Percentiles rank a stretch among this genome's conserved stretches.
These are phyloP conservation scores for Heliothis subflexa DNA, from an alignment of 1,140 invertebrate genomes.

Conservation along the genomic window DNA sequence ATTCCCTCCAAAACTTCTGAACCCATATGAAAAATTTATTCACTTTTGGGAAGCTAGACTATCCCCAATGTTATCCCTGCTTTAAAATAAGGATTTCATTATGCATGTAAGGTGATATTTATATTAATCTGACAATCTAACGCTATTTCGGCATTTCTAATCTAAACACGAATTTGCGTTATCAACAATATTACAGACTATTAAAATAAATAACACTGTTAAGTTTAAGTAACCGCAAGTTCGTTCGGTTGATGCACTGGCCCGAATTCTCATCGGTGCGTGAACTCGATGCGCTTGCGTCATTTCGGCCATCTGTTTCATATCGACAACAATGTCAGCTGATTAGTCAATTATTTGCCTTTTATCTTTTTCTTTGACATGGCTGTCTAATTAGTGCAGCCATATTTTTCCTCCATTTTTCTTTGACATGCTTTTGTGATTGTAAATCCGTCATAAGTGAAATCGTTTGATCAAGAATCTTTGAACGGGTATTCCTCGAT, in stretches of 20 bases:
- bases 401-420: too few species aligned
- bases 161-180: not conserved
- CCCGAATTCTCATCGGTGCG: conserved; percentile 46
- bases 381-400: not conserved
- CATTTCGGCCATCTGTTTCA: conserved; percentile 44
- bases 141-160: too few species aligned
- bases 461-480: not conserved
- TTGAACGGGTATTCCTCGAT: too few species aligned
- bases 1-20: too few species aligned
- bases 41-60: too few species aligned
- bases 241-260: conserved; percentile 27
- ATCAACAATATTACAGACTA: not conserved
- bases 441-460: conserved; percentile 24
- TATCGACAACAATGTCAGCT: conserved; percentile 41
- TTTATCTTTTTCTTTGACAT: too few species aligned
- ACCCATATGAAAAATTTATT: too few species aligned
- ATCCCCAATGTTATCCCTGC: too few species aligned
- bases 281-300: conserved; percentile 39
- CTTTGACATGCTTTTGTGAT: not conserved
- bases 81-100: too few species aligned
- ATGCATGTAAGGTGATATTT: too few species aligned
- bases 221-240: not conserved
- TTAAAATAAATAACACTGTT: not conserved
- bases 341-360: conserved; percentile 32
- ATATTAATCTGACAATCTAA: too few species aligned